Base-by-base conservation (phyloP, 2,888 invertebrate species). In the Volucella bombylans region DNA sequence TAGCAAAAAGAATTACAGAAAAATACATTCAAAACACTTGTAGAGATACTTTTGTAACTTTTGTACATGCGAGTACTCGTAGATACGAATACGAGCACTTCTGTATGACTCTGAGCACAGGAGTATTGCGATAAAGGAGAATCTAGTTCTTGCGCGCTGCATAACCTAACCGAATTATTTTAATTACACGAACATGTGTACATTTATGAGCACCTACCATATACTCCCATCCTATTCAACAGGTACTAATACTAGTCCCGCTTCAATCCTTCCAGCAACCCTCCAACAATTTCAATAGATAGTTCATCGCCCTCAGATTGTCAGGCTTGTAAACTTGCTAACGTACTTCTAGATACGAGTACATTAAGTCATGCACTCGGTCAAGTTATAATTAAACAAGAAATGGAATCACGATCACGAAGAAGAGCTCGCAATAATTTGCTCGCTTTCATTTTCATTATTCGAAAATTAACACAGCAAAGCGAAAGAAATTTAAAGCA, bases 361-460 rank as follows among this genome's bases (percentile, higher is more conserved):
- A 23, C 59, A 59, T 12, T 61, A 55, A 57, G 61, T 54, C 39
- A 67, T 62, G 52, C 71, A 79, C 52, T 78, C 78, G 78, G 78
- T 79, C 78, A 79, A 54, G 72, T 65, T 65, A 50, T 72, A 71
- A 79, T 77, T 69, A 43, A 65, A 68, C 57, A 11, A 52, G 45
- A 39, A 55, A 55, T 38, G 38, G 55, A 38, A 10, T 15, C 23
- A 23, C 6, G 41, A 47, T 15, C 55, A 41, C 45, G 64, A 57
- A 39, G 74, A 65, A 38, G 31, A 31, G 59, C 74, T 49, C 41
- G 11, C 52, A 47, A 72, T 18, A 62, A 59, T 79, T 78, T 64
- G 31, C 71, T 64, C 71, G 59, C 78, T 79, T 79, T 79, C 78
- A 43, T 65, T 79, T 79, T 79, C 78, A 47, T 59, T 65, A 12